A percentile compares a stretch with the other conserved stretches of the same genome.
Conservation (phyloP, 2,797 vertebrate species). For the Sciurus vulgaris region DNA sequence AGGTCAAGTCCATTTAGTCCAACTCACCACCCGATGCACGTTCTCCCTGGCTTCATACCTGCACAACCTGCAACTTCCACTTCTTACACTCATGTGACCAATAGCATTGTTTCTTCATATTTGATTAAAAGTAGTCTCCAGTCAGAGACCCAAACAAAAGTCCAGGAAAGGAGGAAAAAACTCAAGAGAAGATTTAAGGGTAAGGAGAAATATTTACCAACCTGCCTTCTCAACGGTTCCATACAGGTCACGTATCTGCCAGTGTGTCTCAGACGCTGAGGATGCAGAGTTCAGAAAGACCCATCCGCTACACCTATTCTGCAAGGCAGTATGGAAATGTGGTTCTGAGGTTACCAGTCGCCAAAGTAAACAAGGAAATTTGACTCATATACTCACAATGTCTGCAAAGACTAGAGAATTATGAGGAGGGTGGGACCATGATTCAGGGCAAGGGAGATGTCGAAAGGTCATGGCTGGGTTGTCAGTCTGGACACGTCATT, state of each 20-base stretch:
- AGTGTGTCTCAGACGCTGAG: not conserved
- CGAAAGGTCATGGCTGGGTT: not conserved
- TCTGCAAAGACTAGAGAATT: not conserved
- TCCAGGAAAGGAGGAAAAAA: not conserved
- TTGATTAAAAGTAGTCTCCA: not conserved
- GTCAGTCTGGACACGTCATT: constrained; percentile 22
- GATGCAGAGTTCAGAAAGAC: not conserved
- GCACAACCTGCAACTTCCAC: not conserved
- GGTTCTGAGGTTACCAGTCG: not conserved
- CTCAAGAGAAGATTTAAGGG: not conserved
- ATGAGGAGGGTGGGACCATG: not conserved
- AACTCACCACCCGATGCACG: not conserved
- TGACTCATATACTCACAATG: not conserved
- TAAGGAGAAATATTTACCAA: not conserved
- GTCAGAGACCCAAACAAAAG: not conserved
- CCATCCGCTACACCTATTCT: constrained; percentile 46
- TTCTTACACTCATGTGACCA: not conserved
- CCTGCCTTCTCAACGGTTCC: not conserved
- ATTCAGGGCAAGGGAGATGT: constrained; percentile 21
- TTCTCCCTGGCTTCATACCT: not conserved
- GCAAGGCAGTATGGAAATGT: not conserved
- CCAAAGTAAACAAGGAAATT: constrained; percentile 16
- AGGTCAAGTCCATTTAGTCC: not conserved
- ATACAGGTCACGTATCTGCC: not conserved
- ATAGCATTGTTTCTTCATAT: not conserved